Evolutionary conservation across 2,113 vertebrate species (phyloP).

Genomic region (Callaeas wilsoni): DNA sequence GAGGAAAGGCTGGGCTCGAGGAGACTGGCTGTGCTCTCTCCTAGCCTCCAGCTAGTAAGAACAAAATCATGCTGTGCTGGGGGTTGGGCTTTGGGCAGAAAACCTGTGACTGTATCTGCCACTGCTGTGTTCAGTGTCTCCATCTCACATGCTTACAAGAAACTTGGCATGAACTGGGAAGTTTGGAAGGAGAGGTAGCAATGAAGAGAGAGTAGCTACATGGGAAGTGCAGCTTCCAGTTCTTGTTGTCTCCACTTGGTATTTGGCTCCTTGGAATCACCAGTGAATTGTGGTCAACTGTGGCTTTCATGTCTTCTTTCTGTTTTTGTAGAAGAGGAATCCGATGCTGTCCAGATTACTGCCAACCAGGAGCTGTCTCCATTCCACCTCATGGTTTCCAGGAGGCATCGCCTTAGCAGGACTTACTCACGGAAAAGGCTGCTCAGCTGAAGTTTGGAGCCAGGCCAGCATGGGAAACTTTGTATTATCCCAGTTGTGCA

Average conservation of each 20-base stretch:
- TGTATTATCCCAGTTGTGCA: background rate
- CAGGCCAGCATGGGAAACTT: background rate
- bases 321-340: slow-evolving; percentile 34
- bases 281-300: background rate
- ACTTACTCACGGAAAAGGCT: slow-evolving; percentile 88
- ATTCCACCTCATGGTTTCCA: slow-evolving; percentile 38
- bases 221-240: background rate
- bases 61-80: background rate
- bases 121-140: background rate
- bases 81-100: background rate
- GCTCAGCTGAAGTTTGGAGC: slow-evolving; percentile 56
- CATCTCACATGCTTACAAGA: accelerated
- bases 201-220: background rate
- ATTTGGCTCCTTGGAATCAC: background rate
- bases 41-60: background rate
- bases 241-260: background rate
- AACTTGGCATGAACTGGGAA: background rate
- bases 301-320: background rate
- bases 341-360: background rate
- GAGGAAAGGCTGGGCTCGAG: background rate
- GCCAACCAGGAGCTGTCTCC: slow-evolving; percentile 70
- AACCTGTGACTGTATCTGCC: background rate
- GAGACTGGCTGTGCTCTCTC: background rate
- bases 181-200: background rate
- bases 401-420: slow-evolving; percentile 56